Evolutionary conservation across 1,140 invertebrate genomes (phyloP), one percentile per base, ranked within the genome.

Genomic region (Aleiodes sp.): DNA sequence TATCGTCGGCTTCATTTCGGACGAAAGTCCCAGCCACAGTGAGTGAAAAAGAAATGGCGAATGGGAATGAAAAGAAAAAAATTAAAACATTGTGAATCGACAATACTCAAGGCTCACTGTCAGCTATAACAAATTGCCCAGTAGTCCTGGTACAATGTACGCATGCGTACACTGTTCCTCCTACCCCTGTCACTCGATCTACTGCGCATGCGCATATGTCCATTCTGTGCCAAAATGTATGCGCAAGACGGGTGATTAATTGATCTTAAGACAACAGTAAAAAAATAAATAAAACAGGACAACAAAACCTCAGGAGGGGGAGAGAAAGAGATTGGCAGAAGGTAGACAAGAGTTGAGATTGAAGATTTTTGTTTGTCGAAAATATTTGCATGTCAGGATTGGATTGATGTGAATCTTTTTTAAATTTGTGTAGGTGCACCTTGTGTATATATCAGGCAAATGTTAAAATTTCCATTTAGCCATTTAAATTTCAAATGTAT

Each of bases 51-150:
- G 73, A 76, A 75, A 79, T 76, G 74, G 65, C 70, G 19, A 33
- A n/a, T n/a, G n/a, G n/a, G n/a, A n/a, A n/a, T n/a, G n/a, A n/a
- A n/a, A n/a, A n/a, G n/a, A n/a, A n/a, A n/a, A n/a, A n/a, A n/a
- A n/a, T n/a, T n/a, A n/a, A n/a, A n/a, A n/a, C n/a, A n/a, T n/a
- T n/a, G n/a, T n/a, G n/a, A n/a, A 66, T 66, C 65, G 43, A 66
- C 65, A 19, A 66, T 52, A 28, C 39, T 65, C 73, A 66, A 74
- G 76, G 69, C 70, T 78, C 46, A 52, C 79, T 82, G 80, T 83
- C 81, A 82, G 71, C 77, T 73, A 71, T 84, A 84, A 84, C 82
- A 84, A 84, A 84, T 84, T 84, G 82, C 82, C 72, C 78, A 72
- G 76, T 81, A 80, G 46, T 52, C 46, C 46, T 24, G 46, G 46